A percentile compares a stretch with the other conserved stretches of the same genome.
Evolutionary conservation across 2,888 invertebrate genomes (phyloP).

Genomic region (Polydrusus tereticollis): DNA sequence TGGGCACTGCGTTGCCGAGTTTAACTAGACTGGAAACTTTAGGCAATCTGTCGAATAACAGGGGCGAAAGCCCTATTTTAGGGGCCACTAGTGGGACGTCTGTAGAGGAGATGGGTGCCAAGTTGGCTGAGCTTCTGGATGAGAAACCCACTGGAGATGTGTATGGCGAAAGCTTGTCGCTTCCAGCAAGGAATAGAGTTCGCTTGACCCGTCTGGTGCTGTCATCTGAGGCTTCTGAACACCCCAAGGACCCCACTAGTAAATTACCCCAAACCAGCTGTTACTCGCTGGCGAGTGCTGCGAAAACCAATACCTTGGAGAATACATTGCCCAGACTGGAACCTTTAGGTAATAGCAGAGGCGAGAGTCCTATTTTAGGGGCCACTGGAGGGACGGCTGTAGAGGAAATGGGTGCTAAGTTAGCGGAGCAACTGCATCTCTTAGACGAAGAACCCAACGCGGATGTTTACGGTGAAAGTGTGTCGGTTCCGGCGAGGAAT

Average conservation of each 20-base stretch:
- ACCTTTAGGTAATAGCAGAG: slow-evolving; percentile 35
- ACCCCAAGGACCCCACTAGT: slow-evolving; percentile 64
- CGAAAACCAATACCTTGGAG: slow-evolving; percentile 23
- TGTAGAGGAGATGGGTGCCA: slow-evolving; percentile 48
- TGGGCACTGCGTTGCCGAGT: slow-evolving; percentile 30
- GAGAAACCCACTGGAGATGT: slow-evolving; percentile 47
- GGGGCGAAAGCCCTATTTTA: slow-evolving; percentile 41
- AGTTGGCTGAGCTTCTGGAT: slow-evolving; percentile 49
- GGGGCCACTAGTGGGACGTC: slow-evolving; percentile 19
- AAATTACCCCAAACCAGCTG: slow-evolving; percentile 12
- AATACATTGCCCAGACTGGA: slow-evolving; percentile 28
- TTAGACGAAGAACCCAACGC: slow-evolving; percentile 49
- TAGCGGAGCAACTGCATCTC: slow-evolving; percentile 50
- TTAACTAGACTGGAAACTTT: slow-evolving; percentile 28
- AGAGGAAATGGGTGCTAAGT: slow-evolving; percentile 47
- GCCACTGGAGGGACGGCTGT: slow-evolving; percentile 23
- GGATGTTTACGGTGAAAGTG: slow-evolving; percentile 46
- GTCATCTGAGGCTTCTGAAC: slow-evolving; percentile 61
- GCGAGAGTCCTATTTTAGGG: slow-evolving; percentile 41
- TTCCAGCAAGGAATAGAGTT: slow-evolving; percentile 55
- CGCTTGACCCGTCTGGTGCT: slow-evolving; percentile 62
- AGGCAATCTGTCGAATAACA: slow-evolving; percentile 33
- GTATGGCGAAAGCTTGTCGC: slow-evolving; percentile 47
- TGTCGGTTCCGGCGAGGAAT: slow-evolving; percentile 51
- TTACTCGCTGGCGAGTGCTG: slow-evolving; percentile 26